Evolutionary conservation across 2,797 vertebrate species (phyloP), one percentile per base, ranked within the genome.

Genomic region (Lepus townsendii): DNA sequence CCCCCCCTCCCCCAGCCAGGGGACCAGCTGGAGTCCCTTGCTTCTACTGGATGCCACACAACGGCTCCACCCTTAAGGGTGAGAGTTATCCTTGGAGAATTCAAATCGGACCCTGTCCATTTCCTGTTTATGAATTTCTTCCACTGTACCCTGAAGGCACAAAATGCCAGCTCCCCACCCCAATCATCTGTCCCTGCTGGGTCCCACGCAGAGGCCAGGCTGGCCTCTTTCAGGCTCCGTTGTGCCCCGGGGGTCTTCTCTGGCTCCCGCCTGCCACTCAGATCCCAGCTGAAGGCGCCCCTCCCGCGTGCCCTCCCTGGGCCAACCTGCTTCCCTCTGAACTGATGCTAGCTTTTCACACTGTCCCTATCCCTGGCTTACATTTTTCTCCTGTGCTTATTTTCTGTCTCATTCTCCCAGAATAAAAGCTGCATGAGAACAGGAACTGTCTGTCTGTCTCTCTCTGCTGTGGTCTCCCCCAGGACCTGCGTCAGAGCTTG

Each of bases 381-480:
- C 27, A 11, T 27, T 94, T 90, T 76, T 69, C 62, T 60, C 12
- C 1, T 52, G 47, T 27, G 5, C 9, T 75, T 65, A 9, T 66
- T 54, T 78, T 94, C n/a, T 60, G 26, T 72, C 71, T 88, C n/a
- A 27, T 77, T 57, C n/a, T 65, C 68, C 42, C 42, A 77, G 91
- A 77, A 77, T 19, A 13, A 68, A 63, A 68, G 62, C 66, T 75
- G 79, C 26, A 1, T 7, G 66, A 86, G 62, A 83, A 76, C 27
- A 80, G 82, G 42, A 35, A 17, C 30, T 16, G 82, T 62, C 27
- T 38, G 30, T 47, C 42, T 42, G 27, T 77, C 47, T 42, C 77
- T 62, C 77, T 47, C 52, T 7, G 54, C 79, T n/a, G 13, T 12
- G 4, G 4, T 50, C 38, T 62, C 85, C 52, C 42, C 60, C 22